Conservation (phyloP, 2,888 invertebrate genomes). For the Glyphotaelius pellucidus region DNA sequence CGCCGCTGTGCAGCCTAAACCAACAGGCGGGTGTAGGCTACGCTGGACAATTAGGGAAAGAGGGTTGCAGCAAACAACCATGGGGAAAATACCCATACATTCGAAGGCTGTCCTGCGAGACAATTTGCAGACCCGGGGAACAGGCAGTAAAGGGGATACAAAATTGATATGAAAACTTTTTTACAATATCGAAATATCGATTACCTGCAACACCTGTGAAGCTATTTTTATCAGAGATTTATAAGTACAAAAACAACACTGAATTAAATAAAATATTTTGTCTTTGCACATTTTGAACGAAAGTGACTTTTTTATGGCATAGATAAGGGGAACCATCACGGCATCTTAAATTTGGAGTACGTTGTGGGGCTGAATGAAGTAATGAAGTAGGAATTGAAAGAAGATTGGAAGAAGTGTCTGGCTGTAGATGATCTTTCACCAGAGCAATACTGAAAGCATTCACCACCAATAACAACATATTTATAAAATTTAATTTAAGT, state of each 20-base stretch:
- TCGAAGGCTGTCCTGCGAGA: background rate
- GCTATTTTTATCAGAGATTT: background rate
- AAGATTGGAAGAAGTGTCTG: no score
- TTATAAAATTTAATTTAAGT: no score
- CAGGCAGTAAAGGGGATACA: background rate
- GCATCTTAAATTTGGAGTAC: no score
- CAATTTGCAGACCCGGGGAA: background rate
- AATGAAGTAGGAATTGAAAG: no score
- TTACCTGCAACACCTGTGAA: background rate
- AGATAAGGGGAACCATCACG: no score
- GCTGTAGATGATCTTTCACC: no score
- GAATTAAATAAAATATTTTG: background rate
- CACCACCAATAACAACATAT: no score
- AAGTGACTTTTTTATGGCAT: no score
- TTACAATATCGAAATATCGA: background rate
- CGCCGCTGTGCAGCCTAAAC: conserved; percentile 50
- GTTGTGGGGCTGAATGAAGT: no score
- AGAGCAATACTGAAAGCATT: no score
- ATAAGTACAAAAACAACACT: background rate
- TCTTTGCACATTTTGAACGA: background rate
- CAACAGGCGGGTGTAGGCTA: conserved; percentile 50
- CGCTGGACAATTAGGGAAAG: conserved; percentile 53
- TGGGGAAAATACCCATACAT: conserved; percentile 5
- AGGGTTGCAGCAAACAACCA: conserved; percentile 32
- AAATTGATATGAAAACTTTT: background rate